Conservation (phyloP, 2,113 vertebrate species). For the Craseonycteris thonglongyai region DNA sequence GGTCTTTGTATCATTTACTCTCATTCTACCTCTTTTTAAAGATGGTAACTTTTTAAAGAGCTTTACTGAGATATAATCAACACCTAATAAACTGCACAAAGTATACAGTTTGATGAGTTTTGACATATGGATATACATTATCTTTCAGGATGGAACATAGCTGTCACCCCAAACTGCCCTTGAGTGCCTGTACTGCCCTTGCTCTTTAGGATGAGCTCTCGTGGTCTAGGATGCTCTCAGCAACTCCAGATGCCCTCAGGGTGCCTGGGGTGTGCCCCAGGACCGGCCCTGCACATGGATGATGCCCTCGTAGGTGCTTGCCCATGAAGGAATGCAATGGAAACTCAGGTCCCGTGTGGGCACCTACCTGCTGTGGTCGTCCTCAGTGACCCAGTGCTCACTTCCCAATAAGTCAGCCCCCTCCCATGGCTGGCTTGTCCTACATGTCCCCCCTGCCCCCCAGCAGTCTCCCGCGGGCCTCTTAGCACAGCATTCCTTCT, state of each 20-base stretch:
- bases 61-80: neutral
- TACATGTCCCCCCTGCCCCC: no score
- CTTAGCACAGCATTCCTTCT: neutral
- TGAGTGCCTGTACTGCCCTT: neutral
- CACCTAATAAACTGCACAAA: neutral
- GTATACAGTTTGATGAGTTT: neutral
- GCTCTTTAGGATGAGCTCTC: neutral
- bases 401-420: neutral
- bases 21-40: neutral
- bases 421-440: accelerated
- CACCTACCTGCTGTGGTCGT: neutral
- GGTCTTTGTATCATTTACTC: neutral
- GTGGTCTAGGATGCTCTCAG: neutral
- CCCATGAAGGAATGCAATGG: neutral
- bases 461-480: neutral
- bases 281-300: neutral
- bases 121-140: neutral
- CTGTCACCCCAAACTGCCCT: neutral
- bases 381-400: neutral
- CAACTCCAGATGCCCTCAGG: accelerated
- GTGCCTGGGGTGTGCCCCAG: neutral
- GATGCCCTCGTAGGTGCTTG: neutral
- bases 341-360: neutral
- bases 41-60: neutral
- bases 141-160: neutral